Evolutionary conservation across 2,113 vertebrate genomes (phyloP).

Genomic region (Cyprinus carpio): DNA sequence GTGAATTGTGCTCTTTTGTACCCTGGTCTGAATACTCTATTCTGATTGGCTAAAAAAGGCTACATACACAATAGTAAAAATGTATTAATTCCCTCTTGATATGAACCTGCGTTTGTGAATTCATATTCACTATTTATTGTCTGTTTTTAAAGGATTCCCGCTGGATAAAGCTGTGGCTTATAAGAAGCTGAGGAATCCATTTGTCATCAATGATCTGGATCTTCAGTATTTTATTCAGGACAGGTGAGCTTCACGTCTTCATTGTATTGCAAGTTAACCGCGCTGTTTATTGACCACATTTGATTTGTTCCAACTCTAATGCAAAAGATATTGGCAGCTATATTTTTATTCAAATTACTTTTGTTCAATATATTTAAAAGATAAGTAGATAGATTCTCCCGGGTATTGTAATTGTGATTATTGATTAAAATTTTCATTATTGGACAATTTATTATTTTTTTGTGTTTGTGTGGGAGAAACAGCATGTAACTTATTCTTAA

Average conservation of each 20-base stretch:
- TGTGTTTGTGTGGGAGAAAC: too few relatives aligned
- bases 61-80: too few relatives aligned
- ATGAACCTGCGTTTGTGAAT: background rate
- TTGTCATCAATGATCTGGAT: conserved; percentile 91
- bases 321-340: background rate
- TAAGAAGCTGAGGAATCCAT: conserved; percentile 89
- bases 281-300: background rate
- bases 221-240: conserved; percentile 92
- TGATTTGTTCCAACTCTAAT: background rate
- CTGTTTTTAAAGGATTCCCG: conserved; percentile 81
- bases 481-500: too few relatives aligned
- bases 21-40: background rate
- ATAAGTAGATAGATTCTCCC: background rate
- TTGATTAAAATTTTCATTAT: background rate
- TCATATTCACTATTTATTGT: background rate
- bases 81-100: background rate
- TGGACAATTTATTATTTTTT: too few relatives aligned
- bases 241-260: conserved; percentile 73
- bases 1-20: background rate
- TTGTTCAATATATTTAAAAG: background rate
- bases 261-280: background rate
- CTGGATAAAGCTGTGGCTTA: conserved; percentile 92
- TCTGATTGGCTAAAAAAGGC: too few relatives aligned
- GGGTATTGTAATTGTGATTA: background rate
- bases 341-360: too few relatives aligned